Evolutionary conservation across 1,140 invertebrate species (phyloP), one percentile per base, ranked within the genome.

Genomic region (Mamestra configurata): DNA sequence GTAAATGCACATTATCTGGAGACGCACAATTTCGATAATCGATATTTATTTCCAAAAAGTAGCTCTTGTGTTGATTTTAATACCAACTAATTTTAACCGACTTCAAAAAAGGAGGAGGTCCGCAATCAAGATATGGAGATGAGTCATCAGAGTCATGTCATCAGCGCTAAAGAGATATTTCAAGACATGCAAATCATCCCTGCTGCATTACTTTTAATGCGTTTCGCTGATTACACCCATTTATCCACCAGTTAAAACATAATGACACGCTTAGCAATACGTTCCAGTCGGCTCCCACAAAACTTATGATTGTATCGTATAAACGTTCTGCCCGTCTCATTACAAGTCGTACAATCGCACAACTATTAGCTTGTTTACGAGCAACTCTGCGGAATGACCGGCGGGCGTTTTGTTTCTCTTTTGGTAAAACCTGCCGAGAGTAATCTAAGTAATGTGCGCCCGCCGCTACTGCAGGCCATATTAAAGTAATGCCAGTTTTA

Each of bases 401-500:
- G 22, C 11, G 11, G 27, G 10, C 13, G 53, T 37, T 37, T 64
- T 64, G 35, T 64, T 64, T 64, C 35, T 64, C 61, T 64, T 64
- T 64, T 37, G 61, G 18, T 31, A 37, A 27, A n/a, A 1, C 27
- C 27, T 18, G 59, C n/a, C 27, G 59, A 18, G 59, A 18, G 15
- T 18, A 35, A 61, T 61, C 31, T 61, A 1, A 18, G 27, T 61
- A 61, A 61, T 61, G 31, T 18, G 59, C 59, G 8, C 15, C 59
- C 24, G 27, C 31, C 27, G 59, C 31, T 18, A 37, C 15, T 18
- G 59, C 59, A 35, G 27, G 11, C 27, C 11, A 13, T 61, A 37
- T 37, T 61, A 61, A n/a, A 37, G 15, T 61, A 61, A 61, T 61
- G 59, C 59, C 2, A 37, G 59, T 61, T 61, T 61, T 37, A 37